Evolutionary conservation across 2,113 vertebrate genomes (phyloP).

Genomic region (Pterocles burchelli): DNA sequence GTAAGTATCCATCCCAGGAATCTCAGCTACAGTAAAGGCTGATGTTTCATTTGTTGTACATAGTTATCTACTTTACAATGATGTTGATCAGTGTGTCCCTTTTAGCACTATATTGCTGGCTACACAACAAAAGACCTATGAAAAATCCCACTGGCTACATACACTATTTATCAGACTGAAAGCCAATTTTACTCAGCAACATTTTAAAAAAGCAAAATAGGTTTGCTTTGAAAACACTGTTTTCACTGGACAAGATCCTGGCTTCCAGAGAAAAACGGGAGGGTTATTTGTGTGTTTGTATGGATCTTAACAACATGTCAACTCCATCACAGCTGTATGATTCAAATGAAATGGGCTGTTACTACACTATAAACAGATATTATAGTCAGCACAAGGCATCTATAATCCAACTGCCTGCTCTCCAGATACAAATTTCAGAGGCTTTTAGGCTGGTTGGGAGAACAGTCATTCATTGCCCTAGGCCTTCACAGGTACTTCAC

Average conservation of each 20-base stretch:
- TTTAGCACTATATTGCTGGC: not conserved
- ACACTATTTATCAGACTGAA: not conserved
- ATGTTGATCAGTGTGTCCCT: fast-evolving
- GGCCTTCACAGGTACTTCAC: not conserved
- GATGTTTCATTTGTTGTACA: not conserved
- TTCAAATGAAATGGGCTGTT: not conserved
- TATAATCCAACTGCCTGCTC: not conserved
- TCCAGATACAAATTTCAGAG: not conserved
- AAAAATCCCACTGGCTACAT: not conserved
- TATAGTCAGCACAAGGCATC: not conserved
- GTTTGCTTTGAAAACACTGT: not conserved
- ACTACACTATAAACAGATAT: not conserved
- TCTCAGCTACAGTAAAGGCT: not conserved
- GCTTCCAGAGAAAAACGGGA: not conserved
- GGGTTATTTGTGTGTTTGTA: not conserved
- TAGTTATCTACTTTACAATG: not conserved
- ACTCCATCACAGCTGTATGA: not conserved
- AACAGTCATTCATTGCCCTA: not conserved
- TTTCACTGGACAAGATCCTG: not conserved
- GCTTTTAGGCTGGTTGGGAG: not conserved
- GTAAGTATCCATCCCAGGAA: not conserved
- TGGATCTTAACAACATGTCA: not conserved
- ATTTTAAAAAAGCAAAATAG: not conserved
- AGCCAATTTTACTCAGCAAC: not conserved
- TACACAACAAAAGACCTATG: not conserved